phyloP scores from a whole-genome alignment of 2,888 invertebrate genomes.

The Stegana nigrithorax region DNA sequence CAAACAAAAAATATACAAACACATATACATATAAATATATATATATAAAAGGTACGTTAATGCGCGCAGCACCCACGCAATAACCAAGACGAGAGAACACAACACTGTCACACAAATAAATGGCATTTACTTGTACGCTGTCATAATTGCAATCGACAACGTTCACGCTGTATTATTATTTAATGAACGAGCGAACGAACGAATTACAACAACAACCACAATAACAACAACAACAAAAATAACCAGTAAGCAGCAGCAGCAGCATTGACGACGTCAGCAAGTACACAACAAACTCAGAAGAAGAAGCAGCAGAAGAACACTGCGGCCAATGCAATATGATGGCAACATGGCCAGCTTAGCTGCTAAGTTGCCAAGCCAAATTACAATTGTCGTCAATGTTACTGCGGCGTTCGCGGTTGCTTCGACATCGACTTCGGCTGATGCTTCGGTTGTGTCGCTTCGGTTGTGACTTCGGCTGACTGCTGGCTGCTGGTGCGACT shows the following conservation, averaged over 20 bases:
- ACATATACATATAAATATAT: too few relatives aligned
- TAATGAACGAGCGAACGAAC: constrained; percentile 22
- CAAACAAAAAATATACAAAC: not conserved
- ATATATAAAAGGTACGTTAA: too few relatives aligned
- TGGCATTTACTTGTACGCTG: constrained; percentile 58
- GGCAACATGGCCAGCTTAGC: constrained; percentile 31
- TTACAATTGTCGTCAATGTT: constrained; percentile 1
- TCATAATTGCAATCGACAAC: constrained; percentile 46
- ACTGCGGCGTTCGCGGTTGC: too few relatives aligned
- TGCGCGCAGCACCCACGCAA: constrained; percentile 15
- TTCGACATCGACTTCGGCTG: too few relatives aligned
- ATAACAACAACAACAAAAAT: constrained; percentile 26
- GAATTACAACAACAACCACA: too few relatives aligned
- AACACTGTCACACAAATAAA: too few relatives aligned
- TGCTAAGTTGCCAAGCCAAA: constrained; percentile 10
- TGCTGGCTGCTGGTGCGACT: not conserved
- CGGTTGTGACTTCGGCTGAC: too few relatives aligned
- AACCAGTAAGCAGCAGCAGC: not conserved
- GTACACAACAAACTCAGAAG: too few relatives aligned
- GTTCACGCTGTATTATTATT: not conserved
- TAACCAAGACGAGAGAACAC: constrained; percentile 16
- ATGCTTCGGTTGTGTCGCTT: not conserved
- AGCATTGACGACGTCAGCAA: too few relatives aligned
- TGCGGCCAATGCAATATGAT: too few relatives aligned
- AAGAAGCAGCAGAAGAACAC: constrained; percentile 9